A percentile compares a stretch with the other conserved stretches of the same genome.
Evolutionary conservation across 2,888 invertebrate species (phyloP).

Genomic region (Trypoxylon attenuatum): DNA sequence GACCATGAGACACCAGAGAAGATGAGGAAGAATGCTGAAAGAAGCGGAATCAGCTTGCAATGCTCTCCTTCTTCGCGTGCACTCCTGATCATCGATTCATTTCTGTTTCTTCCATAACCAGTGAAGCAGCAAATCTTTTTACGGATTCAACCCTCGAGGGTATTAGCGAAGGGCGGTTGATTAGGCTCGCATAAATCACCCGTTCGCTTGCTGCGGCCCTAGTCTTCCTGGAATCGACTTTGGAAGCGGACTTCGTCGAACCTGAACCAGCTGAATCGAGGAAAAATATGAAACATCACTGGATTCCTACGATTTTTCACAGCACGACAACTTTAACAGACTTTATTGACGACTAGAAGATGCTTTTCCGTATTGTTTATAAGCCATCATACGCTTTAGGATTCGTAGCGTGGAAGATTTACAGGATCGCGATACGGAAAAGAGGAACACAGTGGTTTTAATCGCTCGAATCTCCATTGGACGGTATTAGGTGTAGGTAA

Average conservation of each 20-base stretch:
- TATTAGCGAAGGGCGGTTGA: conserved; percentile 69
- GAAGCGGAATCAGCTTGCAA: neutral
- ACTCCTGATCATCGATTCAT: conserved; percentile 64
- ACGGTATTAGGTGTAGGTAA: too few relatives aligned
- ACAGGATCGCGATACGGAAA: too few relatives aligned
- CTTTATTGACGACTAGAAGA: too few relatives aligned
- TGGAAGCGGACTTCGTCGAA: conserved; percentile 29
- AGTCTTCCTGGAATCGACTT: conserved; percentile 51
- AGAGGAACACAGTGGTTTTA: too few relatives aligned
- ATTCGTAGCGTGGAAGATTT: too few relatives aligned
- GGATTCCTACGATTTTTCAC: neutral
- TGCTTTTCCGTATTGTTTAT: too few relatives aligned
- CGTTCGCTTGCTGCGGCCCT: conserved; percentile 46
- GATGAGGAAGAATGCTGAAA: neutral
- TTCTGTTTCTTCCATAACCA: conserved; percentile 71
- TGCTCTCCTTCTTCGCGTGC: conserved; percentile 47
- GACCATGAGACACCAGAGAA: neutral
- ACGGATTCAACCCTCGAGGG: conserved; percentile 66
- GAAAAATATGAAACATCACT: too few relatives aligned
- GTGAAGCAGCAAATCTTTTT: conserved; percentile 69
- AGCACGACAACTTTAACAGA: too few relatives aligned
- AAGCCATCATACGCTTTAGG: too few relatives aligned
- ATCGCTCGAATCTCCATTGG: too few relatives aligned
- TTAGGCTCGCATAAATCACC: conserved; percentile 66
- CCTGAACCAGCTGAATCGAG: too few relatives aligned